Base-by-base conservation (phyloP, 2,888 invertebrate genomes). In the Drosophila anomelani region DNA sequence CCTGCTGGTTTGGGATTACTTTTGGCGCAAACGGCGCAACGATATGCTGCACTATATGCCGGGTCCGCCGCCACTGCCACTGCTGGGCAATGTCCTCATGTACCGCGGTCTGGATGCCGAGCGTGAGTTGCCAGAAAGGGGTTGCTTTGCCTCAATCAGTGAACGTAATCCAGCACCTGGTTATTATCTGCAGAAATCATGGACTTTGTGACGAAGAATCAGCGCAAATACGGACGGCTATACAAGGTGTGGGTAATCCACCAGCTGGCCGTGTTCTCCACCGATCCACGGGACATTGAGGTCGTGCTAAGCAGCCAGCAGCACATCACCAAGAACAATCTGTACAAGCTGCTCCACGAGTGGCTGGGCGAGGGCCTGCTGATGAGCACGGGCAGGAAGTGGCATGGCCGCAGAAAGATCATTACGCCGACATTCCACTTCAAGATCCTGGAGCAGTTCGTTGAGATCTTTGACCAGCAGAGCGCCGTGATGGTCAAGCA, bases 361-460 rank as follows among this genome's bases (percentile, higher is more conserved):
- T 92, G 92, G 92, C 77, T 92, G 62, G 92, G 92, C 54, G 79
- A 74, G 0, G 92, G 92, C 0, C 66, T 92, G 4, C 79, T 92
- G 0, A 75, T 91, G 72, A 92, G 92, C 61, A 86, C 84, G 13
- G 92, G 91, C 12, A 75, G 90, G 9, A 94, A 94, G 92, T 97
- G 96, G 96, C 94, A 93, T 81, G 92, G 92, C 0, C 94, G 95
- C 34, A 93, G 96, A 23, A 96, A 95, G 91, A 94, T 96, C 71
- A 92, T 96, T 68, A 89, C 86, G 34, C 96, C 96, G 2, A 94
- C 96, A 0, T 96, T 96, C 90, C 96, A 96, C 91, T 96, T 96
- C 89, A 95, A 95, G 85, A 96, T 96, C 60, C 91, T 96, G 43
- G 95, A 96, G 88, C 94, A 95, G 81, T 96, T 96, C 91, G 91